Percentiles rank a stretch among this genome's conserved stretches.
These are phyloP conservation scores for Lasioglossum leucozonium DNA, from an alignment of 2,888 invertebrate species.

Conservation along the genomic window DNA sequence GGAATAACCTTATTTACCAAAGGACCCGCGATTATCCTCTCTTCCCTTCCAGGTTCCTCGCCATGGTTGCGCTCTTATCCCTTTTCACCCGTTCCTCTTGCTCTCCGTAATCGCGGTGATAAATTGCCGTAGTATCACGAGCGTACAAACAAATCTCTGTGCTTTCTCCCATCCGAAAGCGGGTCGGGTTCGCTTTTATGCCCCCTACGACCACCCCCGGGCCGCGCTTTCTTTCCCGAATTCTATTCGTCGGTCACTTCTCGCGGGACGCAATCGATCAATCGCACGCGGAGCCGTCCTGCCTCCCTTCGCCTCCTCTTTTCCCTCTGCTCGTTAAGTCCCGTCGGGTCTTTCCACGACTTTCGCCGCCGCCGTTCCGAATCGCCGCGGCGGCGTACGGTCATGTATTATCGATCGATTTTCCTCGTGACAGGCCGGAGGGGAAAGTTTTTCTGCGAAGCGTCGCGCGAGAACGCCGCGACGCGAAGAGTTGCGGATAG, in stretches of 20 bases:
- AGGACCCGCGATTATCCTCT: conserved; percentile 59
- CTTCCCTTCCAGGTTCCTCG: not conserved
- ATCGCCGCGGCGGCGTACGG: not conserved
- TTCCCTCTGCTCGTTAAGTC: conserved; percentile 41
- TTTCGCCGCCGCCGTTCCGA: conserved; percentile 9
- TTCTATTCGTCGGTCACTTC: conserved; percentile 7
- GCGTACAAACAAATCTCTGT: conserved; percentile 61
- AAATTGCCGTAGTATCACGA: conserved; percentile 56
- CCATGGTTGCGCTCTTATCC: not conserved
- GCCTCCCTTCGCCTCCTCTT: not conserved
- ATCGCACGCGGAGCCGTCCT: not conserved
- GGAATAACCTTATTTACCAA: conserved; percentile 67
- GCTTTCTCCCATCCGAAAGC: conserved; percentile 29
- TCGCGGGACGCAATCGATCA: conserved; percentile 20
- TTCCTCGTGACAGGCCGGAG: conserved; percentile 36
- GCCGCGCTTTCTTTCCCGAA: conserved; percentile 4
- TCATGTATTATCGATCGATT: conserved; percentile 32
- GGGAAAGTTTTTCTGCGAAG: conserved; percentile 48
- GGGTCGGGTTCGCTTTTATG: not conserved
- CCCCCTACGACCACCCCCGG: not conserved
- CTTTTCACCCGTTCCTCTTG: conserved; percentile 11
- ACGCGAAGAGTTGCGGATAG: not conserved
- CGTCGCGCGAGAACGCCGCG: not conserved
- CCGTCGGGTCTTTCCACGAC: conserved; percentile 5
- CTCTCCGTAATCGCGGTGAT: conserved; percentile 45